Conservation (phyloP, 2,888 invertebrate species). For the Aradus depressus region DNA sequence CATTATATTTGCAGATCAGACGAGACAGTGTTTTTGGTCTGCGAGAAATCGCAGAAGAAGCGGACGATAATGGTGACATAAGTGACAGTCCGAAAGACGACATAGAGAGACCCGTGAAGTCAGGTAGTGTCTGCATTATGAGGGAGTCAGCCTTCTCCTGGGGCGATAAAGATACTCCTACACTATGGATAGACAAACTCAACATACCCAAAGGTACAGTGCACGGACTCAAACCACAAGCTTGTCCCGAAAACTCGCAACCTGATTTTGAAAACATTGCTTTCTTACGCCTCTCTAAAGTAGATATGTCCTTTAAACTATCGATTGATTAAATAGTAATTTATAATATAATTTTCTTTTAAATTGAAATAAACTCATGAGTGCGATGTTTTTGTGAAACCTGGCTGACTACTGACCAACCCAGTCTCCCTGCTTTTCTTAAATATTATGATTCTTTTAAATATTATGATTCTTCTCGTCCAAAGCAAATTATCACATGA, state of each 20-base stretch:
- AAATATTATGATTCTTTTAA: too few relatives aligned
- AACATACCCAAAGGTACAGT: constrained; percentile 40
- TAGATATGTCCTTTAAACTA: not conserved
- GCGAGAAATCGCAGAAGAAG: constrained; percentile 26
- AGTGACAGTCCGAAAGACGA: constrained; percentile 15
- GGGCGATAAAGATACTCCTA: constrained; percentile 23
- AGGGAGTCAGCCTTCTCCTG: constrained; percentile 25
- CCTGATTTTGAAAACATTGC: too few relatives aligned
- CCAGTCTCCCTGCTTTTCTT: too few relatives aligned
- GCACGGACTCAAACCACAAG: not conserved
- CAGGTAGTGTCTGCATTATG: constrained; percentile 19
- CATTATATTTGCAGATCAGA: constrained; percentile 3
- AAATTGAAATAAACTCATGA: not conserved
- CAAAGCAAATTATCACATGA: too few relatives aligned
- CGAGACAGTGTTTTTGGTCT: constrained; percentile 25
- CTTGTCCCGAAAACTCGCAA: not conserved
- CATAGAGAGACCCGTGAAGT: constrained; percentile 2
- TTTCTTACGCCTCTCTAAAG: too few relatives aligned
- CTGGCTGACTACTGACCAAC: too few relatives aligned
- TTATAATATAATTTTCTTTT: not conserved
- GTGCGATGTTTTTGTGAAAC: too few relatives aligned
- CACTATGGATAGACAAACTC: constrained; percentile 32
- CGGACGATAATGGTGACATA: constrained; percentile 21
- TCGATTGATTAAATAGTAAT: not conserved
- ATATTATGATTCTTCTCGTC: too few relatives aligned